Evolutionary conservation across 1,140 invertebrate species (phyloP), one percentile per base, ranked within the genome.

Genomic region (Macrotrachela quadricornifera): DNA sequence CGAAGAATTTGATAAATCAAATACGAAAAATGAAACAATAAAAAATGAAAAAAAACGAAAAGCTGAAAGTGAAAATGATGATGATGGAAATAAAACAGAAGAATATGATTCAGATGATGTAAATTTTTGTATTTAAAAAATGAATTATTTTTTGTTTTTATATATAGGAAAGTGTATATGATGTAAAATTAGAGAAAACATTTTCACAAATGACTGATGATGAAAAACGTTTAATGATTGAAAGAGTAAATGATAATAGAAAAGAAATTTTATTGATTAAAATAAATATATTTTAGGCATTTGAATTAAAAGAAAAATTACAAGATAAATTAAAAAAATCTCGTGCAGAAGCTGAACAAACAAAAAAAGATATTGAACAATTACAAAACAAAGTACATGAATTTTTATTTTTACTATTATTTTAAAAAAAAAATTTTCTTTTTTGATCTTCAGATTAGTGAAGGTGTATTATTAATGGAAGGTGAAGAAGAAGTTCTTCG

Each of bases 401-500:
- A 30, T 30, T 8, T 8, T 30, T 30, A 8, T 4, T 30, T 30
- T 8, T 4, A 4, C 21, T 30, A 30, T 30, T 30, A 4, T 4
- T 30, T 4, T 30, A 30, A 30, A 30, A 2, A 30, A 4, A 4
- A 8, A 30, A 8, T 30, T 30, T 30, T 30, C 3, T 30, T n/a
- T n/a, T n/a, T n/a, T n/a, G n/a, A n/a, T n/a, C n/a, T n/a, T 30
- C 2, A 30, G 21, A 8, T 30, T 2, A 30, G 21, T 30, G 21
- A 30, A 30, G 21, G 21, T 11, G 36, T 62, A 11, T 36, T 62
- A 38, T 47, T 64, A 14, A 55, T 64, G 53, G 62, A 63, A 3
- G 63, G 63, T 13, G 63, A 64, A 46, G 57, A 62, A 45, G 63
- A 61, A 45, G 62, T 60, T 1, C 14, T 64, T 21, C 54, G 61